Evolutionary conservation across 2,888 invertebrate species (phyloP), one percentile per base, ranked within the genome.

Genomic region (Nowickia ferox): DNA sequence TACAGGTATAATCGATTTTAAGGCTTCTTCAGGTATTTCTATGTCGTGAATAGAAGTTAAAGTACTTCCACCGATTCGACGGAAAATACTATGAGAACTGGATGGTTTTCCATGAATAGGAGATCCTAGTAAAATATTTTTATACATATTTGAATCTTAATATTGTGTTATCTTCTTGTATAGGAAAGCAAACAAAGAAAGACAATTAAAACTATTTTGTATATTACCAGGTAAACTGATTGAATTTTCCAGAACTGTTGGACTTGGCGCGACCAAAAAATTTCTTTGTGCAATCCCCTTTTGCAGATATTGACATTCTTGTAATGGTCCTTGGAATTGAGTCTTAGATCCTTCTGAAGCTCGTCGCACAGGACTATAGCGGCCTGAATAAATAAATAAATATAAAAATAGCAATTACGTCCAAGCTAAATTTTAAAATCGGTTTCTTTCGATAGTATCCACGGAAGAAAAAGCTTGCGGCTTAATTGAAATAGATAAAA

Each of bases 331-430:
- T 89, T 94, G 95, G 92, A 93, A 94, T 91, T 93, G 95, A 74
- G 92, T 94, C 87, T 92, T 94, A 13, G 93, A 94, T 59, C 94
- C 93, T 86, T 98, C 98, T 85, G 96, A 97, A 10, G 98, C 97
- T 87, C 98, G 94, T 1, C 98, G 94, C 15, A 98, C 98, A 0
- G 98, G 98, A 87, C 98, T 98, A 92, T 97, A 98, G 22, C 98
- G 93, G 89, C 93, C 93, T 93, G 88, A 55, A 59, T 55, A 42
- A 68, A 72, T 46, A 51, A n/a, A 55, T 46, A 69, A 63, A 55
- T n/a, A 55, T 46, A 63, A 63, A 55, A 69, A 69, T 19, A 61
- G 11, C 2, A 42, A 59, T 38, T 30, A 10, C 0, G 15, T 42
- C 30, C 42, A 13, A 2, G 40, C 8, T 57, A 22, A 48, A 19